Conservation (phyloP, 1,140 invertebrate species). For the Schlechtendalia chinensis region DNA sequence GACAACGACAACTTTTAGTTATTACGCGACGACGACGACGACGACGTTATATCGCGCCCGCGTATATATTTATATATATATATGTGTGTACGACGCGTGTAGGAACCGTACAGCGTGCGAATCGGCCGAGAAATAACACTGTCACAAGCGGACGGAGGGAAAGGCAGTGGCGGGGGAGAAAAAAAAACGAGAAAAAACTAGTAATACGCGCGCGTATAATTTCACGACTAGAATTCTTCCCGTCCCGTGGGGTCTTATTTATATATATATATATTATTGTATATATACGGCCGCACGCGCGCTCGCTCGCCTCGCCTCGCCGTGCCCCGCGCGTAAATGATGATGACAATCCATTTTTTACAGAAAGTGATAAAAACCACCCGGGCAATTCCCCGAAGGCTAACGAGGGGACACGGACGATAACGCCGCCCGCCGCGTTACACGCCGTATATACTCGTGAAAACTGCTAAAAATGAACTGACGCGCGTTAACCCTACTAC, state of each 20-base stretch:
- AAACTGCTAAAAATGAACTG: constrained; percentile 43
- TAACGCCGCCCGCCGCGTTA: constrained; percentile 28
- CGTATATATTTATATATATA: not conserved
- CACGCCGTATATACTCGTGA: not conserved
- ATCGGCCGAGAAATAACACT: constrained; percentile 27
- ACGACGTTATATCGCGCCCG: not conserved
- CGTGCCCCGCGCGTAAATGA: constrained; percentile 44
- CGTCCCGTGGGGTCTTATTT: constrained; percentile 27
- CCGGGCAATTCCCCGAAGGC: constrained; percentile 43
- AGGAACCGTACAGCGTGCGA: not conserved
- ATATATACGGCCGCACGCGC: not conserved
- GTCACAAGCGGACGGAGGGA: not conserved
- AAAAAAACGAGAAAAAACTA: constrained; percentile 3
- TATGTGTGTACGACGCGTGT: too few relatives aligned
- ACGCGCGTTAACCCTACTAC: not conserved
- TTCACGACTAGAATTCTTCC: constrained; percentile 33
- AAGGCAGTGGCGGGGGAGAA: not conserved
- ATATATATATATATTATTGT: too few relatives aligned
- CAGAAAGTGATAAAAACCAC: constrained; percentile 50
- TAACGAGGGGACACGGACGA: constrained; percentile 41
- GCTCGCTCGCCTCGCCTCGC: not conserved
- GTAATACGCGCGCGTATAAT: constrained; percentile 15
- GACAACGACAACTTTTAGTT: constrained; percentile 25
- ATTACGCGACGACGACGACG: constrained; percentile 23
- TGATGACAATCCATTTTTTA: constrained; percentile 51